A percentile compares a stretch with the other conserved stretches of the same genome.
Conservation (phyloP, 2,113 vertebrate genomes). For the Tragelaphus scriptus region DNA sequence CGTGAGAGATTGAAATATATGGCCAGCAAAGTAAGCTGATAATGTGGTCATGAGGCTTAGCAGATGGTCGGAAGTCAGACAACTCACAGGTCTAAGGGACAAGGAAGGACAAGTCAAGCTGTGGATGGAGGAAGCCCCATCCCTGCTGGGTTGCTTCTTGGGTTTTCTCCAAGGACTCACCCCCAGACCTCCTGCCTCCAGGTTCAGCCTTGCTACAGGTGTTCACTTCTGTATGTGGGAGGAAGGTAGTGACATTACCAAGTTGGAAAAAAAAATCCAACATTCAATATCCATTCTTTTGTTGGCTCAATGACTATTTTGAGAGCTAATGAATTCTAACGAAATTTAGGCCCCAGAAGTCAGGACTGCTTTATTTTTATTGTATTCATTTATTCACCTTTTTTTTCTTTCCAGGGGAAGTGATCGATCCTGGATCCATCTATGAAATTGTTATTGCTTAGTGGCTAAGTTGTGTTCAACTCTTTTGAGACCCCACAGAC, state of each 20-base stretch:
- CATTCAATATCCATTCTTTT: background rate
- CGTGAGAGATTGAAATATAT: accelerated
- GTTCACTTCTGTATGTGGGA: background rate
- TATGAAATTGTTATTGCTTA: background rate
- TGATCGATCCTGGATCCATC: background rate
- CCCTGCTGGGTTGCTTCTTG: background rate
- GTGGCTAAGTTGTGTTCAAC: background rate
- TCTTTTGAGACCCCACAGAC: background rate
- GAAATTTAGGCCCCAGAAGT: background rate
- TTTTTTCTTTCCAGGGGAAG: background rate
- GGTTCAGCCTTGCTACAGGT: background rate
- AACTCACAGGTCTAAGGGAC: background rate
- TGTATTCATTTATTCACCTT: background rate
- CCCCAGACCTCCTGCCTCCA: background rate
- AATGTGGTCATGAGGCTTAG: background rate
- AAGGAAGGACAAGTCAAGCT: too few relatives aligned
- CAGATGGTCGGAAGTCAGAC: background rate
- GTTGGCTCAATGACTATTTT: background rate
- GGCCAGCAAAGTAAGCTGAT: background rate
- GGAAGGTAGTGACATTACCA: background rate
- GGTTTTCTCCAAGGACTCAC: background rate
- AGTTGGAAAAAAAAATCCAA: background rate
- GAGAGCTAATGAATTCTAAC: background rate
- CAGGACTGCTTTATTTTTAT: background rate
- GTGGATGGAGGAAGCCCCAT: accelerated